Evolutionary conservation across 1,140 invertebrate genomes (phyloP).

Genomic region (Lutraria rhynchaena): DNA sequence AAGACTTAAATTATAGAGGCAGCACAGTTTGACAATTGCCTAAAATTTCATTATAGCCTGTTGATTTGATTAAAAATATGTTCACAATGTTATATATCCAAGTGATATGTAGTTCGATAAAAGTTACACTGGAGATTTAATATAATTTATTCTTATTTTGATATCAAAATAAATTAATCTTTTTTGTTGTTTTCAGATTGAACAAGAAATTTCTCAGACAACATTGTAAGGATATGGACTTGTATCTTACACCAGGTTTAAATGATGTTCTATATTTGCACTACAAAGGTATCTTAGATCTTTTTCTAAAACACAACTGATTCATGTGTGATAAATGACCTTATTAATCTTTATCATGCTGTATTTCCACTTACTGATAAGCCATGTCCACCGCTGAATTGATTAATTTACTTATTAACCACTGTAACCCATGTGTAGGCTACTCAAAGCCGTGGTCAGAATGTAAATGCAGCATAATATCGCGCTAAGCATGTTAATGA

Average conservation of each 20-base stretch:
- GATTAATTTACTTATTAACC: no score
- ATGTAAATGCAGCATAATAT: no score
- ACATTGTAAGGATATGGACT: constrained; percentile 92
- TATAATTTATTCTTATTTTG: not conserved
- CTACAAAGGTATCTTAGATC: constrained; percentile 90
- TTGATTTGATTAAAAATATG: not conserved
- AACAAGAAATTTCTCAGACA: constrained; percentile 85
- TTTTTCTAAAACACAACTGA: not conserved
- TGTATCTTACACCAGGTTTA: constrained; percentile 93
- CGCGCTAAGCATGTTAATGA: no score
- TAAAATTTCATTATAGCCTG: not conserved
- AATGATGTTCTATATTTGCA: constrained; percentile 98
- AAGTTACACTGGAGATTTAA: not conserved
- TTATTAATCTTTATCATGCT: no score
- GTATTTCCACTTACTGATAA: no score
- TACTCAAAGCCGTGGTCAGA: no score
- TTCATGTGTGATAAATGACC: no score
- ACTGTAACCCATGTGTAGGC: no score
- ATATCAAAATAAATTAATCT: not conserved
- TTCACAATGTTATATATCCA: not conserved
- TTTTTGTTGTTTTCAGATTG: constrained; percentile 72
- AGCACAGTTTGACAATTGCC: no score
- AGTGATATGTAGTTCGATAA: not conserved
- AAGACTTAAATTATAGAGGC: no score
- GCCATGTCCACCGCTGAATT: no score